Evolutionary conservation across 2,797 vertebrate species (phyloP).

Genomic region (Aeoliscus strigatus): DNA sequence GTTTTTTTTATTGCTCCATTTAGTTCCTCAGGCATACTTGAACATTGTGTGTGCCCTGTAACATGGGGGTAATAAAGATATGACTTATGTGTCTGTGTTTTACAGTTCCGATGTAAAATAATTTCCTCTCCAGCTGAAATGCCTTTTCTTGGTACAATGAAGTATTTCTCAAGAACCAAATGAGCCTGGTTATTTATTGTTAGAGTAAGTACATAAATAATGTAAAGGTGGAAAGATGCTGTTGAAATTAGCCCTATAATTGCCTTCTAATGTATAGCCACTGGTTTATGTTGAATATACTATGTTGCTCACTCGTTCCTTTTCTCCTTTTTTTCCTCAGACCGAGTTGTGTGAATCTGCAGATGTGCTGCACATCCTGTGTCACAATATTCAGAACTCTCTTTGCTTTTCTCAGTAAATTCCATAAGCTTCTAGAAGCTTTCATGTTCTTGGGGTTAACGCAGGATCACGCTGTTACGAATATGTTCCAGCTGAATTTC

Average conservation of each 20-base stretch:
- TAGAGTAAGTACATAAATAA: constrained; percentile 48
- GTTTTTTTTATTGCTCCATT: constrained; percentile 61
- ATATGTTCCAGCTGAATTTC: constrained; percentile 9
- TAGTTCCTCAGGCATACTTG: constrained; percentile 73
- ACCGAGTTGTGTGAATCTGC: constrained; percentile 19
- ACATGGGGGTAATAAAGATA: constrained; percentile 71
- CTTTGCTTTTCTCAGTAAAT: no score
- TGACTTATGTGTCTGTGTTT: constrained; percentile 72
- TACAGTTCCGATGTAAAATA: constrained; percentile 66
- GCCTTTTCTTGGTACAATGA: constrained; percentile 69
- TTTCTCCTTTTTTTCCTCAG: constrained; percentile 52
- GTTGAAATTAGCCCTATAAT: constrained; percentile 56
- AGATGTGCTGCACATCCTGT: constrained; percentile 15
- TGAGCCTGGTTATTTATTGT: constrained; percentile 70
- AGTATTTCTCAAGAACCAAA: constrained; percentile 71
- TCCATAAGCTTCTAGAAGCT: no score
- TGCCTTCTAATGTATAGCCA: constrained; percentile 62
- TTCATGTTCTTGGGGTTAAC: neutral
- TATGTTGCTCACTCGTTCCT: constrained; percentile 51
- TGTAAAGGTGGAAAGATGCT: constrained; percentile 54
- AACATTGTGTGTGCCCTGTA: constrained; percentile 72
- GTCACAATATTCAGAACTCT: constrained; percentile 2
- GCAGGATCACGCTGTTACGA: constrained; percentile 11
- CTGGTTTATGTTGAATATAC: constrained; percentile 66
- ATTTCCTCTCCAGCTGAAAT: constrained; percentile 60